phyloP scores from a whole-genome alignment of 1,140 invertebrate species.

The Pristionchus pacificus region DNA sequence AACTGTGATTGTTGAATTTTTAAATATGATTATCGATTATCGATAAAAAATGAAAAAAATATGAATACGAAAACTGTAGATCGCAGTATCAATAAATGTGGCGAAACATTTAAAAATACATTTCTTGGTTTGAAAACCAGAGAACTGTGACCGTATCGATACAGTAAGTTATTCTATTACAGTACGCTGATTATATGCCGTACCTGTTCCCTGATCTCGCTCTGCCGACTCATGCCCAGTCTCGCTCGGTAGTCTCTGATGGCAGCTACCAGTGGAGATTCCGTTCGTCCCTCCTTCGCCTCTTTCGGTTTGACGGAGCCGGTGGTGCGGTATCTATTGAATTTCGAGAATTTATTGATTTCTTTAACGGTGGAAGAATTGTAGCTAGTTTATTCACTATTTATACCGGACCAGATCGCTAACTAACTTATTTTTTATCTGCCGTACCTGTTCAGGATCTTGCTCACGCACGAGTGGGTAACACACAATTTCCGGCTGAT shows the following conservation, averaged over 20 bases:
- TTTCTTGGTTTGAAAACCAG: too few species aligned
- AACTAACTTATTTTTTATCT: not conserved
- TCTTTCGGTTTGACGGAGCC: constrained; percentile 53
- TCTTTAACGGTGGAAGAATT: too few species aligned
- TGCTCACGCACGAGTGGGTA: constrained; percentile 54
- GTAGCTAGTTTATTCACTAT: too few species aligned
- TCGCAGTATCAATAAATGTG: too few species aligned
- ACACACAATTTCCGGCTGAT: constrained; percentile 54
- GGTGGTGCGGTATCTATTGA: constrained; percentile 52
- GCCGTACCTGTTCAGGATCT: constrained; percentile 50
- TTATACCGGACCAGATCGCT: too few species aligned
- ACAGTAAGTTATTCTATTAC: too few species aligned
- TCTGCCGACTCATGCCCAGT: constrained; percentile 50
- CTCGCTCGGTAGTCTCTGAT: constrained; percentile 47
- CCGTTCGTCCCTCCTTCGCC: constrained; percentile 50
- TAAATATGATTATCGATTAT: too few species aligned
- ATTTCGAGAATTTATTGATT: constrained; percentile 9
- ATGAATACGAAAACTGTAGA: too few species aligned
- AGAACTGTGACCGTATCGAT: too few species aligned
- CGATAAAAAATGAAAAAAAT: too few species aligned
- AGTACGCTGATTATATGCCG: too few species aligned
- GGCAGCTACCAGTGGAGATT: constrained; percentile 51
- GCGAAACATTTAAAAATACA: too few species aligned
- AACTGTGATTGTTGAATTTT: constrained; percentile 16
- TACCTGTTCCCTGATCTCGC: constrained; percentile 52